Base-by-base conservation (phyloP, 2,888 invertebrate species). In the Shargacucullia verbasci region DNA sequence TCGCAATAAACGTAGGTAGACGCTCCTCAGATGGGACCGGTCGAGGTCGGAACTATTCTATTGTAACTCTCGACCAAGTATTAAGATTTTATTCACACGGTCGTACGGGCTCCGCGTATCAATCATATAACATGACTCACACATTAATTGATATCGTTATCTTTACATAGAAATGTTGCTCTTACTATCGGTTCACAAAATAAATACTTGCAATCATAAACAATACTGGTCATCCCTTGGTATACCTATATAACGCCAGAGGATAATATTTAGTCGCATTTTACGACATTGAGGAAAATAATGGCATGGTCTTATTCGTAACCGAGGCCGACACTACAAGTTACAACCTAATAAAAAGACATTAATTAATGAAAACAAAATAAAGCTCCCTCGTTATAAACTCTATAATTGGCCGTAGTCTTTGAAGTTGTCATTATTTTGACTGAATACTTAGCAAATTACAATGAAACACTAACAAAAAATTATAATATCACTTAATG, bases 41-140 rank as follows among this genome's bases (percentile, higher is more conserved):
- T 78, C 91, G 86, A 92, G 92, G 92, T 88, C 91, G 87, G 76
- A 90, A 58, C 87, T 78, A 88, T 92, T 91, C 88, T 87, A 91
- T 91, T 91, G 90, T 90, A 71, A 78, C 73, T 79, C 71, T 53
- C 60, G 69, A 59, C 59, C 50, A 45, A 62, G 70, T 71, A 78
- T 72, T 75, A 81, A 83, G 80, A 83, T 75, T 84, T 73, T 76
- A 76, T 82, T 83, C 81, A 76, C 79, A 82, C 73, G 76, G 67
- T 62, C 66, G 8, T 29, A 70, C 41, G 61, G 56, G 70, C 64
- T 56, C 63, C 55, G 50, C 46, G 55, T 66, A 72, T 67, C 67
- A 54, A 57, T 70, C 45, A 60, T 44, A 61, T 47, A 34, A 11
- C 39, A 70, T 80, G 73, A 79, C 58, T 77, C 76, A 76, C 69